These are phyloP conservation scores for Coturnix japonica DNA, from an alignment of 2,113 vertebrate genomes.

Conservation along the genomic window DNA sequence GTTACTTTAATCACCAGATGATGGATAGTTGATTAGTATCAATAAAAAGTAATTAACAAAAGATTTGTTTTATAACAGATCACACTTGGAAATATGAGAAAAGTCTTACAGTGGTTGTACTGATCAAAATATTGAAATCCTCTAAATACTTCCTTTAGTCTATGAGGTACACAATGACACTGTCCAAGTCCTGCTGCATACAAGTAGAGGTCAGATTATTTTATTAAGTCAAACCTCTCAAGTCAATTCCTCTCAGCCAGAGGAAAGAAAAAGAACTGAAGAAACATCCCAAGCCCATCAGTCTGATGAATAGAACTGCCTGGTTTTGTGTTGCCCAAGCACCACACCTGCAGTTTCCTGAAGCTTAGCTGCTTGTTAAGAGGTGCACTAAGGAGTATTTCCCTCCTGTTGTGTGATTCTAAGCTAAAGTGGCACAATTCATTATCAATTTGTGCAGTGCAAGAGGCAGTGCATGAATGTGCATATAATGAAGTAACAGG, in stretches of 20 bases:
- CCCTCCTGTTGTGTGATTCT: not conserved
- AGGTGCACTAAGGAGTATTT: not conserved
- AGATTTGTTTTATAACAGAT: not conserved
- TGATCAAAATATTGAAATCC: not conserved
- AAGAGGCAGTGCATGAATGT: not conserved
- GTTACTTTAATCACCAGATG: fast-evolving
- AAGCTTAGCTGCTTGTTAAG: not conserved
- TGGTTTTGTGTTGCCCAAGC: not conserved
- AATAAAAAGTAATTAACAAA: not conserved
- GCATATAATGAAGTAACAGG: not conserved
- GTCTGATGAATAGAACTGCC: not conserved
- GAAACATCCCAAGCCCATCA: not conserved
- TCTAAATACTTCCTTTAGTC: not conserved
- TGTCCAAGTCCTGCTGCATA: not conserved
- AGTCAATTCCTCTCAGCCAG: not conserved
- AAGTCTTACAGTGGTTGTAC: not conserved
- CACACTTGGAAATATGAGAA: not conserved
- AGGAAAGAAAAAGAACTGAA: not conserved
- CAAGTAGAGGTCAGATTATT: not conserved
- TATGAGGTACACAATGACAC: not conserved
- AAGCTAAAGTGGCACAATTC: not conserved
- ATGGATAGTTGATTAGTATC: not conserved
- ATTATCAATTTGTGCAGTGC: not conserved
- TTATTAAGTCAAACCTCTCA: not conserved
- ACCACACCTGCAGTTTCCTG: not conserved